Evolutionary conservation across 2,113 vertebrate species (phyloP).

Genomic region (Myotis yumanensis): DNA sequence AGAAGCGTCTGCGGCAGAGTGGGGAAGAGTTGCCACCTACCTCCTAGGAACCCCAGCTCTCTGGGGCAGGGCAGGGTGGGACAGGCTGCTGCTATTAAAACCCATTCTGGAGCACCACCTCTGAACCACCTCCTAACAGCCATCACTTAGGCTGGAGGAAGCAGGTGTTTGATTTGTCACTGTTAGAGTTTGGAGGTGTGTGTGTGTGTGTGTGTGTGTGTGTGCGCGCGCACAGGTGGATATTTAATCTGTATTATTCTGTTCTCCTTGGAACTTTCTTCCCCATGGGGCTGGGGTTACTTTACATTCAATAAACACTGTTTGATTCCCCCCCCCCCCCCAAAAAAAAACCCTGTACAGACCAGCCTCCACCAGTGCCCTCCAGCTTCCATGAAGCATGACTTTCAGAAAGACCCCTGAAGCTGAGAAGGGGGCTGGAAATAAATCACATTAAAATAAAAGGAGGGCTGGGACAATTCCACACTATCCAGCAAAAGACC

Average conservation of each 20-base stretch:
- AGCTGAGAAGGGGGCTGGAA: not conserved
- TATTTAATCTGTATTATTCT: constrained; percentile 75
- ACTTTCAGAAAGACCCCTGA: not conserved
- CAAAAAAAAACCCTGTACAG: too few relatives aligned
- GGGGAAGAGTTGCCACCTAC: constrained; percentile 83
- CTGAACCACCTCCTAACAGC: constrained; percentile 19
- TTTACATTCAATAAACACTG: constrained; percentile 74
- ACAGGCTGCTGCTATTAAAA: constrained; percentile 68
- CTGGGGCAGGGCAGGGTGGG: constrained; percentile 21
- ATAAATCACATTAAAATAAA: constrained; percentile 18
- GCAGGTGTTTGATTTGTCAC: not conserved
- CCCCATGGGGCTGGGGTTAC: constrained; percentile 52
- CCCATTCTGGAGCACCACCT: constrained; percentile 58
- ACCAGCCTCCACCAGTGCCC: not conserved
- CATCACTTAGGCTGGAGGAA: not conserved
- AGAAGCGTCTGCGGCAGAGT: constrained; percentile 89
- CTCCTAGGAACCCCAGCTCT: constrained; percentile 46
- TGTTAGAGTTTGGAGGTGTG: not conserved
- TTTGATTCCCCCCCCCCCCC: not conserved
- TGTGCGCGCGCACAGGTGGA: not conserved
- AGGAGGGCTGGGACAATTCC: not conserved
- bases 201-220: not conserved
- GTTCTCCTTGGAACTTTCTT: constrained; percentile 59
- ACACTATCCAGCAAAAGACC: constrained; percentile 14
- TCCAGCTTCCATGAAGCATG: not conserved